These are phyloP conservation scores for Branchellion lobata DNA, from an alignment of 2,888 invertebrate species.

Conservation along the genomic window DNA sequence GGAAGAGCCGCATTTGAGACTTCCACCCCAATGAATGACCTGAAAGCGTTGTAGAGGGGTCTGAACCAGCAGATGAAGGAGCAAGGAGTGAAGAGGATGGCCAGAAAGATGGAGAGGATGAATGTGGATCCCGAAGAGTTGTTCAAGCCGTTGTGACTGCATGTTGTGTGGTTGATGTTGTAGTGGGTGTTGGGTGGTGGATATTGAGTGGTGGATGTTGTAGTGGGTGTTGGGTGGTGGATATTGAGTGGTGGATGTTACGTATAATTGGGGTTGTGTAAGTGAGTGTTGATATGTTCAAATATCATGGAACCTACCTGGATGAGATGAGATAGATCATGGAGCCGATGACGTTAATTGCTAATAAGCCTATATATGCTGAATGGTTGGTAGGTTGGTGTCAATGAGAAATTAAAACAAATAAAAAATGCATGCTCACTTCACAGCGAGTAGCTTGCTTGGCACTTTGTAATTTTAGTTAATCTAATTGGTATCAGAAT, in stretches of 20 bases:
- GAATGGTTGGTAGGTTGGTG: too few relatives aligned
- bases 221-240: not conserved
- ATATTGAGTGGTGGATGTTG: conserved; percentile 61
- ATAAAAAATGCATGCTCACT: too few relatives aligned
- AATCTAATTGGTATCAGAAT: too few relatives aligned
- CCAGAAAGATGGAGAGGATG: conserved; percentile 48
- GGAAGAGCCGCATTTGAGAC: too few relatives aligned
- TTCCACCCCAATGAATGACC: too few relatives aligned
- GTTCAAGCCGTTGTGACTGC: conserved; percentile 21
- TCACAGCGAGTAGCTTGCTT: too few relatives aligned
- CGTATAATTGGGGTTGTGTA: not conserved
- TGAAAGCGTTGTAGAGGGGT: conserved; percentile 97
- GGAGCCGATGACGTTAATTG: conserved; percentile 69
- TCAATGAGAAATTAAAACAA: too few relatives aligned
- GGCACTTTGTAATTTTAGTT: too few relatives aligned
- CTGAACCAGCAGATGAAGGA: conserved; percentile 99
- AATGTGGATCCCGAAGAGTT: conserved; percentile 49
- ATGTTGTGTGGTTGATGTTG: not conserved
- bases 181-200: not conserved
- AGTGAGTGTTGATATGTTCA: not conserved
- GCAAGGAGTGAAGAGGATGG: conserved; percentile 84
- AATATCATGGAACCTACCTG: not conserved
- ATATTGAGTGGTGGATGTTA: not conserved
- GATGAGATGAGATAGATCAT: conserved; percentile 73
- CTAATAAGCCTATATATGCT: conserved; percentile 85